Conservation (phyloP, 1,140 invertebrate genomes). For the Danaus melanippus region DNA sequence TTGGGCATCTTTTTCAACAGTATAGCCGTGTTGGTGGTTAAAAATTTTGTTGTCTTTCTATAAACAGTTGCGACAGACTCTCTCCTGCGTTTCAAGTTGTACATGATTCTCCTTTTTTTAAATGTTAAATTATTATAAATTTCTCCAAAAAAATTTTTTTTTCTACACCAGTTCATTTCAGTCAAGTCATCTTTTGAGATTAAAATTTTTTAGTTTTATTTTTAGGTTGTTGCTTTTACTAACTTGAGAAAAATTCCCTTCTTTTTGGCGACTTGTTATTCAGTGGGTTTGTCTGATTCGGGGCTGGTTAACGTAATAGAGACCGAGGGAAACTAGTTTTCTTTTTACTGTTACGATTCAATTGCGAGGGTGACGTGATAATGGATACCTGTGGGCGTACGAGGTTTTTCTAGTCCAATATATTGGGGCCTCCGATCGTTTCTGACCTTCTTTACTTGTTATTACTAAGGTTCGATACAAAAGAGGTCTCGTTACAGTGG, state of each 20-base stretch:
- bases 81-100: conserved; percentile 48
- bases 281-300: background rate
- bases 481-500: conserved; percentile 35
- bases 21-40: conserved; percentile 43
- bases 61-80: conserved; percentile 60
- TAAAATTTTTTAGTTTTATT: no score
- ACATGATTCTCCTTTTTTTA: conserved; percentile 32
- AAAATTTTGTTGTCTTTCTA: conserved; percentile 58
- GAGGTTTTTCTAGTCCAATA: conserved; percentile 28
- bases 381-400: conserved; percentile 52
- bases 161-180: conserved; percentile 34
- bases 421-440: conserved; percentile 25
- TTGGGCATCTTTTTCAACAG: conserved; percentile 52
- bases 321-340: conserved; percentile 39
- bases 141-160: background rate
- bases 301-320: conserved; percentile 31
- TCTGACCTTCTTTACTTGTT: background rate
- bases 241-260: no score
- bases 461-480: conserved; percentile 3
- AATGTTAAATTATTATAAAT: background rate
- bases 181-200: conserved; percentile 13
- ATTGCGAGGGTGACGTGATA: conserved; percentile 53
- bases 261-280: no score
- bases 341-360: conserved; percentile 49
- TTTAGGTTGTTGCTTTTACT: no score